Evolutionary conservation across 2,113 vertebrate species (phyloP).

Genomic region (Dicentrarchus labrax): DNA sequence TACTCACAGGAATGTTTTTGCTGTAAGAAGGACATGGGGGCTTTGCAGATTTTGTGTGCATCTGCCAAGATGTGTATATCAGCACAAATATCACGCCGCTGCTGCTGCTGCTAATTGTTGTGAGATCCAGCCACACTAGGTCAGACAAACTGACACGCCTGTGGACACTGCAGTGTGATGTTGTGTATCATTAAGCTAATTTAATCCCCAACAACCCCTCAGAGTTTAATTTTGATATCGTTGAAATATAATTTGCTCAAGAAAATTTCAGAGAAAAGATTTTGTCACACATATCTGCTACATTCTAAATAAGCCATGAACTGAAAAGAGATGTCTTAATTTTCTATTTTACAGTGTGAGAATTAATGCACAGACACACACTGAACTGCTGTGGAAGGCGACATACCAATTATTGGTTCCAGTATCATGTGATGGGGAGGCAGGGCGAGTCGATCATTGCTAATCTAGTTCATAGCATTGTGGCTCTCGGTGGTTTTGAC

Average conservation of each 20-base stretch:
- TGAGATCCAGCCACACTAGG: slow-evolving; percentile 32
- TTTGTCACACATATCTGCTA: slow-evolving; percentile 28
- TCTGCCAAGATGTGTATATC: slow-evolving; percentile 53
- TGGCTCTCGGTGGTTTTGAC: slow-evolving; percentile 41
- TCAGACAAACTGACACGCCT: slow-evolving; percentile 27
- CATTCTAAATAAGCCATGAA: slow-evolving; percentile 26
- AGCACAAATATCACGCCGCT: slow-evolving; percentile 49
- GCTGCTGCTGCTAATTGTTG: slow-evolving; percentile 27
- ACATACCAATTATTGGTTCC: slow-evolving; percentile 42
- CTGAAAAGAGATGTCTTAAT: slow-evolving; percentile 36
- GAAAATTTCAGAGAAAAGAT: background rate
- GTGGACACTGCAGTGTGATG: slow-evolving; percentile 36
- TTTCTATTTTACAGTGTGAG: background rate
- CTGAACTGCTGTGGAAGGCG: slow-evolving; percentile 12
- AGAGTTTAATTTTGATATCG: slow-evolving; percentile 35
- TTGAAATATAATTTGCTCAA: slow-evolving; percentile 39
- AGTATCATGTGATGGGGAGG: slow-evolving; percentile 23
- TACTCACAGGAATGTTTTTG: slow-evolving; percentile 40
- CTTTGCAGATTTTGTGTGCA: slow-evolving; percentile 41
- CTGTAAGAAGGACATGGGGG: slow-evolving; percentile 22
- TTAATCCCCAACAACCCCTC: slow-evolving; percentile 37
- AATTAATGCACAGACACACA: slow-evolving; percentile 41
- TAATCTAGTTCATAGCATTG: slow-evolving; percentile 64
- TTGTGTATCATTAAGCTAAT: slow-evolving; percentile 53
- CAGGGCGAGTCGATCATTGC: slow-evolving; percentile 49